Conservation (phyloP, 2,888 invertebrate species). For the Drosophila neotestacea region DNA sequence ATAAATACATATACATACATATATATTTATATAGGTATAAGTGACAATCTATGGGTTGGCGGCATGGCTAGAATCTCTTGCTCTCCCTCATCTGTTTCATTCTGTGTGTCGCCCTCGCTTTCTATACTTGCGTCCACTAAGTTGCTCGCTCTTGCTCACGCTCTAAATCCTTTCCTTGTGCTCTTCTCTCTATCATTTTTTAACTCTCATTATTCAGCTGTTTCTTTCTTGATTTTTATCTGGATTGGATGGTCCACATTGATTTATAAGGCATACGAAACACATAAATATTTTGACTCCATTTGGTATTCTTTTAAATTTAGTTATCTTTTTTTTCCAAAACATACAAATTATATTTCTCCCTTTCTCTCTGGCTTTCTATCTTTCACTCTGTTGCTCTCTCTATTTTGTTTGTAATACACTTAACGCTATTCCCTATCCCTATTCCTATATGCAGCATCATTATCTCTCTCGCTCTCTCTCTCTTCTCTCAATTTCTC, state of each 20-base stretch:
- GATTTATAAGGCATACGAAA: constrained; percentile 57
- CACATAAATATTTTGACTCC: constrained; percentile 44
- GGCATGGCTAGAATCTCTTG: constrained; percentile 17
- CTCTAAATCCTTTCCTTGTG: constrained; percentile 2
- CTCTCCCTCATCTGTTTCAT: background rate
- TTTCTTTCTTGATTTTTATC: constrained; percentile 5
- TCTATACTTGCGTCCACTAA: background rate
- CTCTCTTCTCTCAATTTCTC: constrained; percentile 5
- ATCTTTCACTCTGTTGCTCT: constrained; percentile 2
- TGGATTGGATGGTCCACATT: constrained; percentile 51
- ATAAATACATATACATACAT: constrained; percentile 18
- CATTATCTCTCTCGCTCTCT: constrained; percentile 10
- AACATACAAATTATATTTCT: constrained; percentile 13
- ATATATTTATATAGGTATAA: constrained; percentile 22
- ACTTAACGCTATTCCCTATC: constrained; percentile 23
- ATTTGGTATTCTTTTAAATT: constrained; percentile 15
- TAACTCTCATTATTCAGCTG: constrained; percentile 14
- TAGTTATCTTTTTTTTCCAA: constrained; percentile 1
- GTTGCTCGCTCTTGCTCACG: constrained; percentile 17
- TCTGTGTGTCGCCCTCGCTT: background rate
- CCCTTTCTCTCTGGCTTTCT: constrained; percentile 16
- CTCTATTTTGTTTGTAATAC: background rate
- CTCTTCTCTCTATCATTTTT: constrained; percentile 1
- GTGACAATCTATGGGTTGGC: constrained; percentile 32
- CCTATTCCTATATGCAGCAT: constrained; percentile 7